Evolutionary conservation across 2,113 vertebrate species (phyloP).

Genomic region (Pachypanchax playfairii): DNA sequence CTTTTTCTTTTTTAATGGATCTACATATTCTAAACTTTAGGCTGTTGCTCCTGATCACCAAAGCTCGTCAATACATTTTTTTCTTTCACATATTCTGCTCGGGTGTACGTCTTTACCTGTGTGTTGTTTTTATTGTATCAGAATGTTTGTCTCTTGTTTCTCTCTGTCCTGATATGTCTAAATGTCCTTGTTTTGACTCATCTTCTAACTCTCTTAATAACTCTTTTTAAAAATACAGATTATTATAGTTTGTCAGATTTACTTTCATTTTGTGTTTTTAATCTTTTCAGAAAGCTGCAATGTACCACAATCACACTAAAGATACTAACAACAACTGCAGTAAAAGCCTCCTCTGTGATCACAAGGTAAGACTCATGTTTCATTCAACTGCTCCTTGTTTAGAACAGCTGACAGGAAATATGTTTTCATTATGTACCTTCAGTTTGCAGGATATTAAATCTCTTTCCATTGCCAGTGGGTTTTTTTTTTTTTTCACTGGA

Average conservation of each 20-base stretch:
- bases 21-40: constrained; percentile 50
- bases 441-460: constrained; percentile 2
- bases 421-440: not conserved
- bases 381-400: constrained; percentile 23
- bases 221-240: constrained; percentile 5
- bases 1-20: constrained; percentile 49
- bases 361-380: constrained; percentile 72
- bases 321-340: constrained; percentile 73
- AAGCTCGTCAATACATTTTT: constrained; percentile 38
- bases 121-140: constrained; percentile 24
- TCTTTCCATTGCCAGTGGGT: too few relatives aligned
- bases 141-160: constrained; percentile 6
- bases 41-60: constrained; percentile 41
- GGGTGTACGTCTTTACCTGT: constrained; percentile 43
- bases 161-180: constrained; percentile 23
- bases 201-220: constrained; percentile 10
- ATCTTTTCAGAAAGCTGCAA: constrained; percentile 58
- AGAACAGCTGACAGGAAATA: not conserved
- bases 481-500: too few relatives aligned
- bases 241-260: constrained; percentile 20
- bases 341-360: constrained; percentile 67
- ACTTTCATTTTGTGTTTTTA: constrained; percentile 24
- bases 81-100: constrained; percentile 43
- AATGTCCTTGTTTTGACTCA: constrained; percentile 32
- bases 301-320: constrained; percentile 75